phyloP scores from a whole-genome alignment of 2,113 vertebrate species.

The Climacteris rufus region DNA sequence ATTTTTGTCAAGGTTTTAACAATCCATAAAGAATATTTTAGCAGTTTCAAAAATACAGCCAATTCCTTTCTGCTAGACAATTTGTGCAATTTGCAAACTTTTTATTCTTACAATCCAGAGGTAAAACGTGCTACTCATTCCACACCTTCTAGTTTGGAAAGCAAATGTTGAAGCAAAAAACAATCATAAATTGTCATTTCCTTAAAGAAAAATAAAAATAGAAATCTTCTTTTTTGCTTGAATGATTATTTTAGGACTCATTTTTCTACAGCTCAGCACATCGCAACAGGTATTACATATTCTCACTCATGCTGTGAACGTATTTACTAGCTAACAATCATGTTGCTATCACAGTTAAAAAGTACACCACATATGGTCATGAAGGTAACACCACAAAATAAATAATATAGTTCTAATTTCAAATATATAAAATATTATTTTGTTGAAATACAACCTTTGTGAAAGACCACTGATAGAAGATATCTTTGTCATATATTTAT shows the following conservation, averaged over 20 bases:
- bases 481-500: background rate
- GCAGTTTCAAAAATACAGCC: background rate
- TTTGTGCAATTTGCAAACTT: background rate
- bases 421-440: too few species aligned
- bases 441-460: background rate
- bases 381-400: background rate
- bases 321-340: background rate
- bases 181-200: background rate
- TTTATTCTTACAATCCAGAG: background rate
- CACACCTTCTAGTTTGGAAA: background rate
- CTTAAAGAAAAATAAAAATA: background rate
- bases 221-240: background rate
- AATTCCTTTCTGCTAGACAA: background rate
- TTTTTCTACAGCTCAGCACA: background rate
- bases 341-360: background rate
- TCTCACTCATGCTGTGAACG: background rate
- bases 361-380: background rate
- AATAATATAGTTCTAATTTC: background rate
- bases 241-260: background rate
- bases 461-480: background rate
- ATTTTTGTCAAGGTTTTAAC: background rate
- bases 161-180: background rate
- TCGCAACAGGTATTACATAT: background rate
- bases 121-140: background rate
- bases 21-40: background rate